Evolutionary conservation across 2,888 invertebrate species (phyloP).

Genomic region (Coecobrya sp.): DNA sequence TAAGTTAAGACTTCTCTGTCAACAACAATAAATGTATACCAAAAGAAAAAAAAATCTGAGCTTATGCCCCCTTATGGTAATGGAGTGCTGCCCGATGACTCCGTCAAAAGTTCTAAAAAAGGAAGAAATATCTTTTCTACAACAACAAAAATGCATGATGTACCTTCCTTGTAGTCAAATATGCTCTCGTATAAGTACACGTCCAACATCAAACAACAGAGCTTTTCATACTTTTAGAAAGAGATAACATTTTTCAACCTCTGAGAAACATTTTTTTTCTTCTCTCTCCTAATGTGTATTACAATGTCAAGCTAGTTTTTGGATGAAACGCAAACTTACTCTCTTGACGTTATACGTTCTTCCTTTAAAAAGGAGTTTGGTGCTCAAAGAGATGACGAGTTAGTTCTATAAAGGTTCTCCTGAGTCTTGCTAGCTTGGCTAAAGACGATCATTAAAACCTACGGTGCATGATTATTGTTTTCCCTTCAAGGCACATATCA

Average conservation of each 20-base stretch:
- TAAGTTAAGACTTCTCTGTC: conserved; percentile 39
- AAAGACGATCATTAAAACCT: conserved; percentile 53
- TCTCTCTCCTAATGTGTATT: background rate
- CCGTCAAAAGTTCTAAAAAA: conserved; percentile 74
- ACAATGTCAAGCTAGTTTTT: conserved; percentile 36
- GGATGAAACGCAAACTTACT: conserved; percentile 40
- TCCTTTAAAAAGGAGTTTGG: conserved; percentile 16
- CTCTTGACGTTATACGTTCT: conserved; percentile 18
- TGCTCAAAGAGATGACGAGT: conserved; percentile 2
- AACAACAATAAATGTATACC: conserved; percentile 60
- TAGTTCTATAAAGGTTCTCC: background rate
- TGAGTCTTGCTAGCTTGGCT: background rate
- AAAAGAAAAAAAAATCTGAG: conserved; percentile 30
- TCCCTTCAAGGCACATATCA: conserved; percentile 52
- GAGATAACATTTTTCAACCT: background rate
- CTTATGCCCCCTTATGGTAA: conserved; percentile 76
- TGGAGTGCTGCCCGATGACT: conserved; percentile 60
- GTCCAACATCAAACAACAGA: conserved; percentile 9
- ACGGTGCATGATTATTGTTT: conserved; percentile 45
- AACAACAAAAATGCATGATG: conserved; percentile 28
- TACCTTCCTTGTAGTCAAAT: background rate
- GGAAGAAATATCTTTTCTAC: conserved; percentile 59
- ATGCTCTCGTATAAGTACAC: conserved; percentile 5
- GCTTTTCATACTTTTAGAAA: background rate
- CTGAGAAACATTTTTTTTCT: background rate